Percentiles rank a stretch among this genome's conserved stretches.
These are phyloP conservation scores for Scolanthus callimorphus DNA, from an alignment of 92 coral and sea anemone species.

Conservation along the genomic window DNA sequence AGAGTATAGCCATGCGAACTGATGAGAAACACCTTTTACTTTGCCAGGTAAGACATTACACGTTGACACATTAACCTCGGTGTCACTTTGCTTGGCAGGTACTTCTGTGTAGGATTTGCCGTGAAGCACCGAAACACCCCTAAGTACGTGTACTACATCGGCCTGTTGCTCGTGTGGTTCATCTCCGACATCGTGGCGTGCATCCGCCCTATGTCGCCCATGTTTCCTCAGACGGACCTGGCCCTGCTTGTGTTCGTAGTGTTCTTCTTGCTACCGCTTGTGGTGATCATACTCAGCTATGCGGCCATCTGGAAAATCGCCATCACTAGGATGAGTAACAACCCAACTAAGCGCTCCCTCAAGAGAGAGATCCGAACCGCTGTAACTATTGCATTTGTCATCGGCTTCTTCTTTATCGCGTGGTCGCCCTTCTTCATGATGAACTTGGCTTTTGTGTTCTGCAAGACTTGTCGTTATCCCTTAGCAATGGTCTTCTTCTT, in stretches of 20 bases:
- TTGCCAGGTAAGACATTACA: too few relatives aligned
- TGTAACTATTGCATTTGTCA: conserved; percentile 80
- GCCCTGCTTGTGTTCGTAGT: conserved; percentile 50
- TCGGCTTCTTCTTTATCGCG: too few relatives aligned
- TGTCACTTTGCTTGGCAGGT: conserved; percentile 71
- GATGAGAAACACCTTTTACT: too few relatives aligned
- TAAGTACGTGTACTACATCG: too few relatives aligned
- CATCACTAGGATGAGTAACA: conserved; percentile 77
- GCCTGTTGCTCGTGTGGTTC: conserved; percentile 62
- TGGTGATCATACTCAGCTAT: conserved; percentile 65
- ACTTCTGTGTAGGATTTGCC: conserved; percentile 88
- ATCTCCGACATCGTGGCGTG: conserved; percentile 65
- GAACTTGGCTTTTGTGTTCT: conserved; percentile 30
- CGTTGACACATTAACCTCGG: too few relatives aligned
- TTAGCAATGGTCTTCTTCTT: conserved; percentile 27
- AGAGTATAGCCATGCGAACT: too few relatives aligned
- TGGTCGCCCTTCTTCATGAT: conserved; percentile 73
- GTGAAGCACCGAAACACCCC: conserved; percentile 74
- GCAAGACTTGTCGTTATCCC: conserved; percentile 30
- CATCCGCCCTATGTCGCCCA: conserved; percentile 25
- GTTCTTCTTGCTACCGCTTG: conserved; percentile 67
- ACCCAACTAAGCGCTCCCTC: conserved; percentile 78
- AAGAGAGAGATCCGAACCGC: conserved; percentile 74
- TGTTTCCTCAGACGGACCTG: conserved; percentile 26
- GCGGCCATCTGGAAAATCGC: conserved; percentile 85